Evolutionary conservation across 2,797 vertebrate species (phyloP).

Genomic region (Spea hammondii): DNA sequence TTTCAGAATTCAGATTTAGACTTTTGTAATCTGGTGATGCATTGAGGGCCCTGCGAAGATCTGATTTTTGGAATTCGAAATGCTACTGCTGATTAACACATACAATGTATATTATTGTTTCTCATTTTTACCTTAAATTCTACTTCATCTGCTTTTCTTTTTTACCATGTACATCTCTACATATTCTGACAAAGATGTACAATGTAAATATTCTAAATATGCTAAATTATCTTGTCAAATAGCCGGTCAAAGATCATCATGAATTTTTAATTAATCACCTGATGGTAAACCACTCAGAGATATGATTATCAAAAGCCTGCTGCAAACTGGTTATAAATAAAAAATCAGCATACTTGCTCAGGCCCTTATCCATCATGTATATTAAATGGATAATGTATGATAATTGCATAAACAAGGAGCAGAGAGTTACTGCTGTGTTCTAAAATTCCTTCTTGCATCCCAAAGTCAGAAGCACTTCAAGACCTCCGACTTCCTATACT

Average conservation of each 20-base stretch:
- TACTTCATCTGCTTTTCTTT: not conserved
- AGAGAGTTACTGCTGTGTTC: not conserved
- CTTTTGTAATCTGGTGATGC: no score
- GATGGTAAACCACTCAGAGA: not conserved
- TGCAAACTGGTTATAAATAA: not conserved
- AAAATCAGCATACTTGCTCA: not conserved
- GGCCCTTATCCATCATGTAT: not conserved
- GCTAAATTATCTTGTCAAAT: not conserved
- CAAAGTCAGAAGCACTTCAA: no score
- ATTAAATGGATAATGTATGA: conserved; percentile 2
- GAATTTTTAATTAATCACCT: conserved; percentile 17
- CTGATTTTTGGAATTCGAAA: no score
- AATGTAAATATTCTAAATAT: not conserved
- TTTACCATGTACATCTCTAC: not conserved
- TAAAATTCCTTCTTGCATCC: no score
- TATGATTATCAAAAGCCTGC: conserved; percentile 9
- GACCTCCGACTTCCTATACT: no score
- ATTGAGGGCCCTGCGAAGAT: no score
- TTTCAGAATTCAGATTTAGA: no score
- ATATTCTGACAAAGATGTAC: not conserved
- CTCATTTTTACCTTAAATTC: no score
- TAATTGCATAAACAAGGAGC: not conserved
- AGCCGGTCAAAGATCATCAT: conserved; percentile 7
- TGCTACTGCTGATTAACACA: no score
- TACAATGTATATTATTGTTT: no score